These are phyloP conservation scores for Lomographa bimaculata DNA, from an alignment of 2,888 invertebrate species.

Conservation along the genomic window DNA sequence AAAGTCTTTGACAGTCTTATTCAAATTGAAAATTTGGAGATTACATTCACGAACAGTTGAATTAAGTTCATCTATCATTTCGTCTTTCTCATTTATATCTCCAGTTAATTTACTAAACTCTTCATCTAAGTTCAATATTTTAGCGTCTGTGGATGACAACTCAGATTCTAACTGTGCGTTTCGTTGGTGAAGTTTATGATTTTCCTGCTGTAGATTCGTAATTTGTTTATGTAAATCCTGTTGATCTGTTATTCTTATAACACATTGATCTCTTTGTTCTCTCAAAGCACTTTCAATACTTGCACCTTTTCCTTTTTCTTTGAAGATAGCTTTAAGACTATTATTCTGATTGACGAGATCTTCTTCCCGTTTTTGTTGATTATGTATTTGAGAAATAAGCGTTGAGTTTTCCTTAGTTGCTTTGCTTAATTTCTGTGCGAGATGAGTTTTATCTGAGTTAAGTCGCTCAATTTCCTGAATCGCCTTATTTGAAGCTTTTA, in stretches of 20 bases:
- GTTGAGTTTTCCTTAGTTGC: slow-evolving; percentile 43
- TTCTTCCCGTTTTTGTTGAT: slow-evolving; percentile 17
- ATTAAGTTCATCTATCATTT: slow-evolving; percentile 60
- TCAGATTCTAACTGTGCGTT: slow-evolving; percentile 57
- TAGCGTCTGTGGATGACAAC: slow-evolving; percentile 53
- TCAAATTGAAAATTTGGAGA: slow-evolving; percentile 40
- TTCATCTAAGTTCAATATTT: slow-evolving; percentile 64
- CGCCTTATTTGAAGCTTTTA: slow-evolving; percentile 21
- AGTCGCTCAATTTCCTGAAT: slow-evolving; percentile 27
- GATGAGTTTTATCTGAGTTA: slow-evolving; percentile 37
- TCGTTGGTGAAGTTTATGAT: slow-evolving; percentile 31
- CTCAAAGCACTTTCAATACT: slow-evolving; percentile 9
- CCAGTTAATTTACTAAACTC: slow-evolving; percentile 62
- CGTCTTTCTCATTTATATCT: slow-evolving; percentile 69
- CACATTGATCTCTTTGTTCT: slow-evolving; percentile 13
- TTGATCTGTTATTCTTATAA: slow-evolving; percentile 16
- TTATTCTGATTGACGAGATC: slow-evolving; percentile 19
- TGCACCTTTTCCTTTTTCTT: slow-evolving; percentile 15
- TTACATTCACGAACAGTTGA: slow-evolving; percentile 49
- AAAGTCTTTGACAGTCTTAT: slow-evolving; percentile 48
- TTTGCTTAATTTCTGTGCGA: slow-evolving; percentile 15
- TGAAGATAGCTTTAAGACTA: slow-evolving; percentile 5
- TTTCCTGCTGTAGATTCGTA: slow-evolving; percentile 40
- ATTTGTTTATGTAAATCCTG: slow-evolving; percentile 39
- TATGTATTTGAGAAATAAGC: slow-evolving; percentile 17